Percentiles rank a stretch among this genome's conserved stretches.
Conservation (phyloP, 1,140 invertebrate species). For the Bombus waltoni region DNA sequence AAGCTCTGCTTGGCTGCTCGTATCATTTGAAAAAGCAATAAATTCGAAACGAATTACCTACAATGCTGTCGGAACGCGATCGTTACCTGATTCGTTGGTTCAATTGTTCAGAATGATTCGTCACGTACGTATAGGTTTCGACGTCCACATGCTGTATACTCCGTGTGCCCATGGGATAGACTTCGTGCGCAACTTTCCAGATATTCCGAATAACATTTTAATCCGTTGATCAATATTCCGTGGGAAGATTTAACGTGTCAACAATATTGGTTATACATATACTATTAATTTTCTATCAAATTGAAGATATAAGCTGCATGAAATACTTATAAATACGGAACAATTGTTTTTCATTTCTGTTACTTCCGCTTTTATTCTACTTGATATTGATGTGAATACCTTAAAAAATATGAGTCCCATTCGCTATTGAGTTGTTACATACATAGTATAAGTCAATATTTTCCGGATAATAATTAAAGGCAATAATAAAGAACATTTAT, state of each 20-base stretch:
- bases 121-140: not conserved
- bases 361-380: too few species aligned
- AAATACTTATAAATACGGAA: not conserved
- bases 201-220: not conserved
- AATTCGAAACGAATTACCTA: constrained; percentile 17
- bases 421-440: too few species aligned
- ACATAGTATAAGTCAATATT: not conserved
- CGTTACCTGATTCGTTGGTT: constrained; percentile 4
- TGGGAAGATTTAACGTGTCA: not conserved
- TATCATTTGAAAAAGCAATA: constrained; percentile 1
- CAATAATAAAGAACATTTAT: not conserved
- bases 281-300: not conserved
- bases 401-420: too few species aligned
- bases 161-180: not conserved
- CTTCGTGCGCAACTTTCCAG: not conserved
- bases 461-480: not conserved
- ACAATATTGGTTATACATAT: not conserved
- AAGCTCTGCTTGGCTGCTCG: not conserved
- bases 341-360: too few species aligned
- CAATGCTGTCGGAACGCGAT: not conserved
- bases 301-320: not conserved
- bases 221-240: not conserved
- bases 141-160: not conserved
- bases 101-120: constrained; percentile 13
- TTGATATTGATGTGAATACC: too few species aligned